Evolutionary conservation across 2,797 vertebrate genomes (phyloP).

Genomic region (Moxostoma hubbsi): DNA sequence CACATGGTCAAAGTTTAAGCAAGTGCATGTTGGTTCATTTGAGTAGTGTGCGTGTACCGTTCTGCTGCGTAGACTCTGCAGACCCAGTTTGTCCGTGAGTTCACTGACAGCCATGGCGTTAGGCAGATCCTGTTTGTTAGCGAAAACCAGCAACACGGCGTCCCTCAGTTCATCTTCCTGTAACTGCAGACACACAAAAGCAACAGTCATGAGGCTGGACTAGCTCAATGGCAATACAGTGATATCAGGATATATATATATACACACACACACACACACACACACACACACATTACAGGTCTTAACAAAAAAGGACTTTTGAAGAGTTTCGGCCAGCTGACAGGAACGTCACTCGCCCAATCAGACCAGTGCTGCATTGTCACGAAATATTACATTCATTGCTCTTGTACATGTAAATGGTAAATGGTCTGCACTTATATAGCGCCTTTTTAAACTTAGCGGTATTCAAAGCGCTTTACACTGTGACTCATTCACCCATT

Average conservation of each 20-base stretch:
- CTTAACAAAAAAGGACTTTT: neutral
- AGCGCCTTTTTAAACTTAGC: too few species aligned
- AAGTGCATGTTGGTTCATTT: neutral
- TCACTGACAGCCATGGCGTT: constrained; percentile 87
- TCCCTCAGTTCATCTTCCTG: constrained; percentile 88
- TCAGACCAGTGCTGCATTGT: too few species aligned
- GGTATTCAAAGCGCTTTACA: too few species aligned
- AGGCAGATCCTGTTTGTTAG: constrained; percentile 94
- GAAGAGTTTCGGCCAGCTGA: too few species aligned
- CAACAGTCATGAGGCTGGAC: neutral
- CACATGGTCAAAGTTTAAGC: neutral
- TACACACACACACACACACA: too few species aligned
- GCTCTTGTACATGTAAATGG: too few species aligned
- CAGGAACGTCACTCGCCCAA: too few species aligned
- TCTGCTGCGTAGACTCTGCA: constrained; percentile 80
- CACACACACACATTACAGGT: too few species aligned
- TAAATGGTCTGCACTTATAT: too few species aligned
- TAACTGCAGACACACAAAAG: constrained; percentile 69
- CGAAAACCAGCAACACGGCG: constrained; percentile 87
- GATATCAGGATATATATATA: neutral
- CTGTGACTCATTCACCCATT: too few species aligned
- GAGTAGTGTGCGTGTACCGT: constrained; percentile 67
- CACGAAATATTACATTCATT: too few species aligned
- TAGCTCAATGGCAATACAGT: neutral
- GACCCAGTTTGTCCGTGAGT: constrained; percentile 85